Evolutionary conservation across 2,797 vertebrate species (phyloP), one percentile per base, ranked within the genome.

Genomic region (Pachyuromys duprasi): DNA sequence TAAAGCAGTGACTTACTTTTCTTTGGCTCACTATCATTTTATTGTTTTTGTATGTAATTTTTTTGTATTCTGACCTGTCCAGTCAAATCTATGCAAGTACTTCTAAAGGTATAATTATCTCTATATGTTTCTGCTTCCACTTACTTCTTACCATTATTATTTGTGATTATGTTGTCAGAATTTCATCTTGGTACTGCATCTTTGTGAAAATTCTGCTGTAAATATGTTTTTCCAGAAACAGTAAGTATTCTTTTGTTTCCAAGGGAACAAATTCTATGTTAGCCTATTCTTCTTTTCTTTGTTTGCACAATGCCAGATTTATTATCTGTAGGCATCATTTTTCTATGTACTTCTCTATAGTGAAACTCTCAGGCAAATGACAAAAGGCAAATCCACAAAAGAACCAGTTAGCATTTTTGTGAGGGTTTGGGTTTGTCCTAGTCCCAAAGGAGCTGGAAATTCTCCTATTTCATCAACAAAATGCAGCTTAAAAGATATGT

Each of bases 161-260:
- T 94, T 95, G 79, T 91, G 57, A 93, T 74, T 81, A 36, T 72
- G 74, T 81, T 87, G 89, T 78, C 75, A 96, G 80, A 83, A 94
- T 92, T 95, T 95, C 17, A 92, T 95, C 92, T 95, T 90, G 76
- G 36, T 81, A 87, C 20, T 26, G 92, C 39, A 86, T 76, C 79
- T 84, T 92, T 89, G 36, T 95, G 12, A 72, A 90, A 90, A 76
- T 74, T 69, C 4, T 91, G 45, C 74, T 84, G 57, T 17, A 93
- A 69, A 95, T 91, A 95, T 60, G 7, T 93, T 89, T 96, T 72
- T 83, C 79, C 18, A 45, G 57, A 96, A 95, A 70, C 79, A 93
- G 3, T 86, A 91, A 94, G 33, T 90, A 87, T 93, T 91, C 72
- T 91, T 96, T 95, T 94, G 93, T 97, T 96, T 96, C 97, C 92